Percentiles rank a stretch among this genome's conserved stretches.
These are phyloP conservation scores for Rallus crepitans DNA, from an alignment of 2,797 vertebrate species.

Conservation along the genomic window DNA sequence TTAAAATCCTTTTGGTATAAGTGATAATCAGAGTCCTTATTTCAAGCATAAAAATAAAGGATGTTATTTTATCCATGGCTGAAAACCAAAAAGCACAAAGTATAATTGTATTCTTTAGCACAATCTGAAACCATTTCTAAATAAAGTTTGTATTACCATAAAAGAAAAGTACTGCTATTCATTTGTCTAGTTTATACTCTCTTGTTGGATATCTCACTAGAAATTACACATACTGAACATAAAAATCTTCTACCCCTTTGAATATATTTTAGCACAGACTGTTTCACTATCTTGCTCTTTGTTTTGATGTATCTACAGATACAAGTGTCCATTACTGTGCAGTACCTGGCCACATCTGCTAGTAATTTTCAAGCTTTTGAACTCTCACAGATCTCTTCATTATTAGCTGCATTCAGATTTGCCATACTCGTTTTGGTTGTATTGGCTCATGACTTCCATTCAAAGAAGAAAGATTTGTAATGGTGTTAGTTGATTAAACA, in stretches of 20 bases:
- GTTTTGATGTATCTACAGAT: not conserved
- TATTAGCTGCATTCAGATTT: not conserved
- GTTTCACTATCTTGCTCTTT: not conserved
- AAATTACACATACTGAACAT: not conserved
- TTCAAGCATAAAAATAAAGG: not conserved
- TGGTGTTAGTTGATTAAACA: not conserved
- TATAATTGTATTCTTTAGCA: not conserved
- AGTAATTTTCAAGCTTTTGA: conserved; percentile 16
- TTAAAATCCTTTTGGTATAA: not conserved
- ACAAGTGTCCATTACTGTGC: not conserved
- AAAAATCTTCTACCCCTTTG: not conserved
- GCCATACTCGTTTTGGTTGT: not conserved
- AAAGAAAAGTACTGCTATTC: not conserved
- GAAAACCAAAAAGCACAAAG: not conserved
- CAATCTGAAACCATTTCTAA: not conserved
- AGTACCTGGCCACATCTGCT: not conserved
- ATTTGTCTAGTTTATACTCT: not conserved
- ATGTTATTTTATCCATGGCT: not conserved
- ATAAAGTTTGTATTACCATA: not conserved
- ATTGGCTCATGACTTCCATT: not conserved
- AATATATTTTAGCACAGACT: not conserved
- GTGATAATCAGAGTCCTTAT: not conserved
- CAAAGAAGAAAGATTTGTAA: not conserved
- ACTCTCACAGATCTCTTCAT: not conserved
- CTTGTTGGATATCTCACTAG: not conserved